A percentile compares a stretch with the other conserved stretches of the same genome.
phyloP scores from a whole-genome alignment of 2,113 vertebrate species.

The Arvicanthis niloticus region DNA sequence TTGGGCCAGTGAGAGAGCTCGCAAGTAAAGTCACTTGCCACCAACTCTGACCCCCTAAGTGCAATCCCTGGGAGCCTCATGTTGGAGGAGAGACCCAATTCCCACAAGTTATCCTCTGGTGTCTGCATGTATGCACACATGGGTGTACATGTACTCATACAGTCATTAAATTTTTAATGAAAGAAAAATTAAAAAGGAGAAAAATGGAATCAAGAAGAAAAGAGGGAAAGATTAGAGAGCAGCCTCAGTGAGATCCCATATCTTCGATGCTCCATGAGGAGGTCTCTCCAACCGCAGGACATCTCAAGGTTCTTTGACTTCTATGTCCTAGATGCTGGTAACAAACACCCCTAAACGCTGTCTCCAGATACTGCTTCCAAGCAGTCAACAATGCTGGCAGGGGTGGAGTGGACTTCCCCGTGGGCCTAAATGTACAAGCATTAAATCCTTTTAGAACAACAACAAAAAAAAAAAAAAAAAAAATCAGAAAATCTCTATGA shows the following conservation, averaged over 20 bases:
- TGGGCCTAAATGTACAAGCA: not conserved
- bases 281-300: not conserved
- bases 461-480: not conserved
- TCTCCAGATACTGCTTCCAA: not conserved
- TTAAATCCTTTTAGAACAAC: not conserved
- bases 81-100: not conserved
- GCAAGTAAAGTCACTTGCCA: not conserved
- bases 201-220: not conserved
- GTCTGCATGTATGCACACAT: too few species aligned
- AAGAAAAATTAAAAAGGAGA: not conserved
- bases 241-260: not conserved
- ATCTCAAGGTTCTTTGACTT: not conserved
- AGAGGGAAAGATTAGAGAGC: not conserved
- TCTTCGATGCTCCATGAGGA: not conserved
- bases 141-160: too few species aligned
- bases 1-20: not conserved
- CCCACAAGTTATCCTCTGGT: not conserved
- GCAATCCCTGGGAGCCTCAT: too few species aligned
- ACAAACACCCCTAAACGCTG: not conserved
- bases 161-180: not conserved
- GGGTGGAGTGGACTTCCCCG: not conserved
- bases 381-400: not conserved
- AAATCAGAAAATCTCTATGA: not conserved
- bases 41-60: not conserved
- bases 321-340: not conserved